Evolutionary conservation across 2,888 invertebrate species (phyloP), one percentile per base, ranked within the genome.

Genomic region (Dasysyrphus tricinctus): DNA sequence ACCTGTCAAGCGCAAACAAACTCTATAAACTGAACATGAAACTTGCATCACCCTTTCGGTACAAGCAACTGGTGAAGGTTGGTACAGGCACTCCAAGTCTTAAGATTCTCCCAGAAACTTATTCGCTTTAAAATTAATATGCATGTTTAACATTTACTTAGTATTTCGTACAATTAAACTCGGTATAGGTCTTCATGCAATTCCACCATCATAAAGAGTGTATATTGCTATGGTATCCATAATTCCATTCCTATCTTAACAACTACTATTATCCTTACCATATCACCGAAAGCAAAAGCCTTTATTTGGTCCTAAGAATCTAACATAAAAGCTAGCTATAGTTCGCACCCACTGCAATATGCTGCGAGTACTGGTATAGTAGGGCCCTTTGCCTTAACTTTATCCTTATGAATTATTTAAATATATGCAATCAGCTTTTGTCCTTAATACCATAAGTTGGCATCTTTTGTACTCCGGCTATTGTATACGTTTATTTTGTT

Each of bases 321-420:
- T 42, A n/a, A 42, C 14, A 42, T 6, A 42, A 19, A 14, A 14
- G 16, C 11, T 32, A 16, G 39, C 3, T n/a, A 49, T 49, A 16
- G 44, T 44, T 42, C 29, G 37, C 16, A 65, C 61, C 14, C 3
- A 61, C 24, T 24, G 12, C 39, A 59, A 16, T 44, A 7, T 42
- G 44, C 29, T 29, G 11, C 24, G 0, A 6, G n/a, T 16, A 0
- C 4, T 1, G 63, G 19, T 34, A n/a, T 32, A 11, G 57, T 39
- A 39, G 67, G 49, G 47, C 34, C 51, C 57, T 44, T 57, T 72
- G 19, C 42, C 57, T 39, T 44, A 77, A 67, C 81, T 81, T 81
- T 67, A 77, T 77, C 77, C 61, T 77, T 76, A 49, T 65, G 65
- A 81, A 77, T 72, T 81, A 77, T 77, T 67, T 72, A 81, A 72